Conservation (phyloP, 2,797 vertebrate genomes). For the Syndactyla subalaris region DNA sequence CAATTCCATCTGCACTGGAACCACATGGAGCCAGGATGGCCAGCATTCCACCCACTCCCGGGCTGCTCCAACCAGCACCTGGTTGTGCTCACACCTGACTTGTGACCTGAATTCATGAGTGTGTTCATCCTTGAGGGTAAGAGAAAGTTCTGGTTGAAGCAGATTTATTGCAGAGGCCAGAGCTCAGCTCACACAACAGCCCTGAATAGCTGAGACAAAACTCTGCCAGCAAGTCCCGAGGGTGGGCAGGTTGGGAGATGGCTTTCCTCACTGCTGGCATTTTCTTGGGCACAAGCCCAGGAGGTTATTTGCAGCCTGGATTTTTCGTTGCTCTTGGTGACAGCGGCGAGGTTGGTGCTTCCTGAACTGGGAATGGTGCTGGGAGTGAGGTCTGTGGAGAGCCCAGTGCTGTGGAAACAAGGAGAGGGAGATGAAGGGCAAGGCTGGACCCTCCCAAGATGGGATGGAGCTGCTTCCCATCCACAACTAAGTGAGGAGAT, state of each 20-base stretch:
- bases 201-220: neutral
- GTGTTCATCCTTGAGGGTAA: accelerated
- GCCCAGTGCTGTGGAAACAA: accelerated
- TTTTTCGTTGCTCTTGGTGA: neutral
- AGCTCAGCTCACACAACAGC: neutral
- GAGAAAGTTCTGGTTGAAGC: neutral
- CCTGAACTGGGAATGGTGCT: neutral
- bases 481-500: neutral
- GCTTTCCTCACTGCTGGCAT: slow-evolving; percentile 39
- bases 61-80: neutral
- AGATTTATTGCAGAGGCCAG: neutral
- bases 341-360: neutral
- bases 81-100: neutral
- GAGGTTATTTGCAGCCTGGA: neutral
- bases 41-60: neutral
- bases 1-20: accelerated
- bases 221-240: neutral
- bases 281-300: slow-evolving; percentile 44
- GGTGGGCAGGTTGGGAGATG: slow-evolving; percentile 16
- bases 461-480: neutral
- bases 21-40: accelerated
- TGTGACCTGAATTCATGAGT: accelerated
- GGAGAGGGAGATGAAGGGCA: neutral
- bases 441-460: neutral
- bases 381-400: neutral